A percentile compares a stretch with the other conserved stretches of the same genome.
These are phyloP conservation scores for Egretta garzetta DNA, from an alignment of 2,113 vertebrate species.

Conservation along the genomic window DNA sequence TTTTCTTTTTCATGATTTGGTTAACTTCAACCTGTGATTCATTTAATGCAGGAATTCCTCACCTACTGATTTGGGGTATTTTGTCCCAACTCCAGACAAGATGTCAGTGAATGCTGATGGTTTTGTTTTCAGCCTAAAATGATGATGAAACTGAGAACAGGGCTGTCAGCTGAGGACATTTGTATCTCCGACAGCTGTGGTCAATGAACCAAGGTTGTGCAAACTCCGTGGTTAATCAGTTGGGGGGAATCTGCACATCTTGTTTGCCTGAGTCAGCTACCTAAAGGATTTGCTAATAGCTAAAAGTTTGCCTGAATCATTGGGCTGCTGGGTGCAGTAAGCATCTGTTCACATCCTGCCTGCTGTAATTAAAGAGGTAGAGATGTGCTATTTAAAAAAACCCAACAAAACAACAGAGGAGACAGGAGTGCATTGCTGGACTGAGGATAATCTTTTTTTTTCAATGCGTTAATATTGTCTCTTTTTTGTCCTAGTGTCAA, in stretches of 20 bases:
- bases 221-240: background rate
- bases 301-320: slow-evolving; percentile 4
- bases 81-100: background rate
- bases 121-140: background rate
- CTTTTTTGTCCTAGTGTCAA: background rate
- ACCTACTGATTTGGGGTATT: background rate
- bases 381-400: background rate
- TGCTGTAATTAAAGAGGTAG: slow-evolving; percentile 28
- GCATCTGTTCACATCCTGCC: slow-evolving; percentile 10
- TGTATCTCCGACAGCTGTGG: background rate
- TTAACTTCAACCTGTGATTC: background rate
- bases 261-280: slow-evolving; percentile 45
- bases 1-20: background rate
- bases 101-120: background rate
- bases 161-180: slow-evolving; percentile 7
- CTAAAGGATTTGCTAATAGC: slow-evolving; percentile 9
- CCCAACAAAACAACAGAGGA: background rate
- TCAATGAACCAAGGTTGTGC: slow-evolving; percentile 32
- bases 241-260: slow-evolving; percentile 1
- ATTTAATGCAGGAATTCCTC: background rate
- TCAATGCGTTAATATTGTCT: background rate
- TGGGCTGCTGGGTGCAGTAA: slow-evolving; percentile 11
- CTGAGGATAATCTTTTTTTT: background rate
- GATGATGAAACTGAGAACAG: background rate
- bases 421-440: background rate